Evolutionary conservation across 2,113 vertebrate species (phyloP), one percentile per base, ranked within the genome.

Genomic region (Collichthys lucidus): DNA sequence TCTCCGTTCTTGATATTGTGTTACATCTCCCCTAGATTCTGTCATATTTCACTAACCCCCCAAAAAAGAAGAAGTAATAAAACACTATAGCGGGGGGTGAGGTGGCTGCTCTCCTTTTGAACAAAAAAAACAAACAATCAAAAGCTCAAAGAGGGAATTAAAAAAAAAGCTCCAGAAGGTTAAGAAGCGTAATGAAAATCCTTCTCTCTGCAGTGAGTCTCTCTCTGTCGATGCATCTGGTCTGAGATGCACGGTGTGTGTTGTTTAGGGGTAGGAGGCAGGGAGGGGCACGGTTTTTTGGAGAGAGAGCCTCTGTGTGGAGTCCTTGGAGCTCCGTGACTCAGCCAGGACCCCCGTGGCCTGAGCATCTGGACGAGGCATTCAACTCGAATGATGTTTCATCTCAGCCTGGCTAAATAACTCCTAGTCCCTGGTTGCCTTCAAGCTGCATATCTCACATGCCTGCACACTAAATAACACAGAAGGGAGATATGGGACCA

Each of bases 341-440:
- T 92, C 91, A 90, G 88, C 77, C 89, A 74, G 82, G 86, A 91
- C 77, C 93, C 94, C 92, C 12, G 74, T 79, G 71, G 93, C 64
- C 83, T 0, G 42, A 93, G 91, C 92, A 94, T 94, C 93, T 94
- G 93, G 92, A 91, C 86, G 3, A 76, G 76, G 79, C 82, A 56
- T 69, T 86, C 89, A 6, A 46, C 86, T 70, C 60, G 8, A 65
- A 24, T 52, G 16, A 85, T 59, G 89, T 76, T 88, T 91, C 88
- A 83, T 86, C 87, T 83, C 72, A 76, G 86, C 65, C 76, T 56
- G 67, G 53, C 79, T 85, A 85, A 69, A 88, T 80, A 84, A 84
- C 77, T 83, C 69, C n/a, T 29, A 22, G 71, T 69, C 65, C 71
- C 79, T 26, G 75, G 78, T 76, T 68, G 70, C 71, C 65, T 74